phyloP scores from a whole-genome alignment of 2,797 vertebrate species.

The Geotrypetes seraphini region DNA sequence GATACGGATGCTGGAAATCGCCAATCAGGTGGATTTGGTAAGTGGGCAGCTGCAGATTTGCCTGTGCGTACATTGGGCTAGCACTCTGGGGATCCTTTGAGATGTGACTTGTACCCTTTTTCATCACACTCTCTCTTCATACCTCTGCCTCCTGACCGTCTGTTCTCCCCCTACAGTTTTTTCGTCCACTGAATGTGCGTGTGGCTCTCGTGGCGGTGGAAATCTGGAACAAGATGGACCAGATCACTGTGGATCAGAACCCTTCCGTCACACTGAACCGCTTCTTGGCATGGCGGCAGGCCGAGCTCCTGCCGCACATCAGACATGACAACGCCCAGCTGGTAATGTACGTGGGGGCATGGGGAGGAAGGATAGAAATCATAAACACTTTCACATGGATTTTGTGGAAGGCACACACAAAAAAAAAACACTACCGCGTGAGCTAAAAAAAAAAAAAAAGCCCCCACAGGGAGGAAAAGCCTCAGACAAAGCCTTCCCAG shows the following conservation, averaged over 20 bases:
- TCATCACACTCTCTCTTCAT: no score
- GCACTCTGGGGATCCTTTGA: no score
- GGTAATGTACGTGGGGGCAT: conserved; percentile 64
- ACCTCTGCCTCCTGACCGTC: not conserved
- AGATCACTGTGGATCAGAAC: conserved; percentile 50
- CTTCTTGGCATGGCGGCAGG: conserved; percentile 76
- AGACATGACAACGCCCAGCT: conserved; percentile 85
- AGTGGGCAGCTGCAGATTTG: no score
- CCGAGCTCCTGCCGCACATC: conserved; percentile 65
- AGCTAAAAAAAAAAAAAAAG: no score
- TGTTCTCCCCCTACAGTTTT: conserved; percentile 61
- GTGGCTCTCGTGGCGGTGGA: conserved; percentile 77
- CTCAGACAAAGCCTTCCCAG: no score
- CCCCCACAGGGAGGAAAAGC: no score
- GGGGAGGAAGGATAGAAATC: no score
- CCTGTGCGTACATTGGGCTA: no score
- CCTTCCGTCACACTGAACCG: conserved; percentile 58
- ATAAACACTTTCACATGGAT: no score
- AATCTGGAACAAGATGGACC: conserved; percentile 72
- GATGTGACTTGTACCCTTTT: not conserved
- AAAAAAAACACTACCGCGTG: no score
- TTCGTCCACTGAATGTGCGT: conserved; percentile 69
- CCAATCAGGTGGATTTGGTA: conserved; percentile 79
- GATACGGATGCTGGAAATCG: conserved; percentile 74
- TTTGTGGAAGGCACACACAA: no score